Evolutionary conservation across 64 coral and sea anemone genomes (phyloP), one percentile per base, ranked within the genome.

Genomic region (Montipora foliosa): DNA sequence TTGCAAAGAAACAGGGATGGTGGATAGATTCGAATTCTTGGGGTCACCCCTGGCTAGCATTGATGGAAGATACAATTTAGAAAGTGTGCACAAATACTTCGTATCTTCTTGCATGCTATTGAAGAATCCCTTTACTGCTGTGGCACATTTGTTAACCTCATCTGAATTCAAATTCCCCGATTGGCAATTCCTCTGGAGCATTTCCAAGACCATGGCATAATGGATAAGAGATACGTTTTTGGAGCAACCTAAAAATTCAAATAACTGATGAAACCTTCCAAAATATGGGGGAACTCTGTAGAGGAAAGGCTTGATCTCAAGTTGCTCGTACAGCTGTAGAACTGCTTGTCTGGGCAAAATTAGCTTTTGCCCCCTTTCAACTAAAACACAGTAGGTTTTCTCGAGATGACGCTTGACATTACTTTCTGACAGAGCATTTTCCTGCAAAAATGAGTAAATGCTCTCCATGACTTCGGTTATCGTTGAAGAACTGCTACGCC

Each of bases 271-370:
- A 77, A 74, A 89, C 47, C 47, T 37, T 6, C 70, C 92, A 24
- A 94, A 16, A 66, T 75, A 66, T 46, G 16, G 50, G 17, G 86
- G 87, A 11, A 88, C 70, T 79, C 79, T 83, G 87, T 94, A 94
- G 24, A 94, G 77, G 25, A 89, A 94, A 17, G 92, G 92, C 29
- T 11, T 74, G 47, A 94, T 94, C 80, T 94, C 92, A 11, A 76
- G 44, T 22, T 87, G 44, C 24, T 45, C 24, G n/a, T 68, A 79
- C 15, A 89, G 19, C 4, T 94, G 51, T 3, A 94, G 37, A 49
- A 82, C 78, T 10, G 80, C 87, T 83, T 89, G 92, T 12, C 61
- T 72, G 3, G 92, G 78, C 10, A n/a, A 19, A 49, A 94, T 49
- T 9, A 94, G 58, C 6, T n/a, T 66, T 5, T 49, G 64, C 3